Evolutionary conservation across 2,113 vertebrate species (phyloP), one percentile per base, ranked within the genome.

Genomic region (Perca schrenkii): DNA sequence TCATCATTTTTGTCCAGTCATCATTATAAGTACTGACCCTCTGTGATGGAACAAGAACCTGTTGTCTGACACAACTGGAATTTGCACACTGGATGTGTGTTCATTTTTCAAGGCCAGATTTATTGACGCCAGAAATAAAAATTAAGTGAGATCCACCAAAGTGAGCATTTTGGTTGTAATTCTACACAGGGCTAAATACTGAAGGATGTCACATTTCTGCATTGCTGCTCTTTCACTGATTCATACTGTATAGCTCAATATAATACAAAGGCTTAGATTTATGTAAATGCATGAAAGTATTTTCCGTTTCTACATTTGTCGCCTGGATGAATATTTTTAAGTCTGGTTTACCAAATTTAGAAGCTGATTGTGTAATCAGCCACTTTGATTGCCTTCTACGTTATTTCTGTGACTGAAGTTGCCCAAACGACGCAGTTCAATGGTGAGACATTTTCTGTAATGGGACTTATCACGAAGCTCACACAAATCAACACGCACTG

Each of bases 21-120:
- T 79, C 61, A 74, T 88, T 85, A 88, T 1, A 19, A 34, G 19
- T 78, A 65, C 40, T 90, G 86, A 25, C 25, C 25, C 1, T 25
- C 25, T 25, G 25, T 25, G 25, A 25, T 25, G 25, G 25, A 25
- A 25, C 25, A 25, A 25, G 28, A 28, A 28, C 28, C 28, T 28
- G 2, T 2, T 28, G 28, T 28, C 28, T 28, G 2, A 28, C 28
- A 28, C 28, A 28, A 28, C 28, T 28, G 28, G 28, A 28, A 28
- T 28, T 28, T 28, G 28, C 28, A 28, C 28, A 28, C 28, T 28
- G 28, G 28, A 28, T 28, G 2, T 28, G 2, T 28, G 28, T 28
- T 28, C 28, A 28, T 28, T 28, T 28, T 28, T 28, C 28, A 28
- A 85, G 10, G 53, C 7, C 57, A 17, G 22, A 31, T 14, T 8